These are phyloP conservation scores for Ia io DNA, from an alignment of 2,113 vertebrate species.

Conservation along the genomic window DNA sequence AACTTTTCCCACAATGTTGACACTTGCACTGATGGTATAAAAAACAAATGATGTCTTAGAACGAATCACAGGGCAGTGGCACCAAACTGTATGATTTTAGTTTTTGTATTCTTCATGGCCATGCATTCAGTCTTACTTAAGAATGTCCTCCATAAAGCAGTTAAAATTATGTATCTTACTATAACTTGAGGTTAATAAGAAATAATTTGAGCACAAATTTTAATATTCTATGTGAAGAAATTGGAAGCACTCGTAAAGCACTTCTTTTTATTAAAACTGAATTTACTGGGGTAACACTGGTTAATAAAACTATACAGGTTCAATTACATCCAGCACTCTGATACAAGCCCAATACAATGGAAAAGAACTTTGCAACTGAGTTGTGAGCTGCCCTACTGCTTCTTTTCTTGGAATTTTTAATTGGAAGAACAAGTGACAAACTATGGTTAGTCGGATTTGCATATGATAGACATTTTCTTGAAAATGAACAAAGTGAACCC, in stretches of 20 bases:
- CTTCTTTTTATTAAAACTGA: background rate
- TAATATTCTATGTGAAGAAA: background rate
- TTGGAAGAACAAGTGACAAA: background rate
- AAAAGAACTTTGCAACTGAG: background rate
- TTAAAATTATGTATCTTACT: background rate
- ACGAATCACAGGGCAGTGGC: background rate
- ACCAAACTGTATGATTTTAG: background rate
- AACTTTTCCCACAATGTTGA: background rate
- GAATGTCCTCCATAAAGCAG: background rate
- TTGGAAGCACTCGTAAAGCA: background rate
- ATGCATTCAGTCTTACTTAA: background rate
- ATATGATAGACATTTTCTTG: background rate
- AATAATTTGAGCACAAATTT: background rate
- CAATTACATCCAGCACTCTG: background rate
- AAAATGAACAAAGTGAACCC: background rate
- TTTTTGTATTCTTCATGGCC: background rate
- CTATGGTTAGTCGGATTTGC: background rate
- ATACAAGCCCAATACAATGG: background rate
- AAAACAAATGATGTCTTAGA: background rate
- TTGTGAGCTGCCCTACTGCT: background rate
- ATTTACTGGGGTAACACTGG: background rate
- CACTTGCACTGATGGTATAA: background rate
- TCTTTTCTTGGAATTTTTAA: background rate
- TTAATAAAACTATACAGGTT: background rate
- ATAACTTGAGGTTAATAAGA: background rate